phyloP scores from a whole-genome alignment of 2,888 invertebrate species.

The Melitaea athalia region DNA sequence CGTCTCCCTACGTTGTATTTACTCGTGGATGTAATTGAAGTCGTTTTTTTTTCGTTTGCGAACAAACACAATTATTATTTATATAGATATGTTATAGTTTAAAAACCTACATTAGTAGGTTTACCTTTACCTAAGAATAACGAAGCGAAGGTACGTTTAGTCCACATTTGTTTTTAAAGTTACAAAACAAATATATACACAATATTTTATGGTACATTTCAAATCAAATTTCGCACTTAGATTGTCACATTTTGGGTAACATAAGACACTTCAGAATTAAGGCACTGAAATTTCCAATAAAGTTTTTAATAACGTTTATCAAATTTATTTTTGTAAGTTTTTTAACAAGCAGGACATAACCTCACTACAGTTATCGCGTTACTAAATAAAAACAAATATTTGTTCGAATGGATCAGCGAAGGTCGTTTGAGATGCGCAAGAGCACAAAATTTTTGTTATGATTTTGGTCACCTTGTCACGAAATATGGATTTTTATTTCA shows the following conservation, averaged over 20 bases:
- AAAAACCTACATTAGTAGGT: no score
- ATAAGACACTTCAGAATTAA: neutral
- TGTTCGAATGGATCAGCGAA: slow-evolving; percentile 14
- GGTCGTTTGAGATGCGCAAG: slow-evolving; percentile 23
- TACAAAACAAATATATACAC: neutral
- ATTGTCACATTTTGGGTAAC: neutral
- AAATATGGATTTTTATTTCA: neutral
- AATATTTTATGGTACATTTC: neutral
- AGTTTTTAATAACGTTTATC: neutral
- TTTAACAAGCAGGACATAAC: neutral
- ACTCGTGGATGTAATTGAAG: no score
- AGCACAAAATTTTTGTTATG: neutral
- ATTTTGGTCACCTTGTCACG: neutral
- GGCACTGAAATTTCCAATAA: neutral
- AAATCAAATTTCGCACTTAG: neutral
- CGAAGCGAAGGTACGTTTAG: slow-evolving; percentile 5
- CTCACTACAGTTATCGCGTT: slow-evolving; percentile 13
- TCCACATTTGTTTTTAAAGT: slow-evolving; percentile 4
- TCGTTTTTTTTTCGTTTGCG: no score
- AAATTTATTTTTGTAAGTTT: neutral
- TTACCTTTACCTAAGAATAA: slow-evolving; percentile 3
- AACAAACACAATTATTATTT: no score
- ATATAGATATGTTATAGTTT: neutral
- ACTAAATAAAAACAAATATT: slow-evolving; percentile 27
- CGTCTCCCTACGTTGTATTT: no score